A percentile compares a stretch with the other conserved stretches of the same genome.
These are phyloP conservation scores for Pemphredon lugubris DNA, from an alignment of 2,888 invertebrate species.

Conservation along the genomic window DNA sequence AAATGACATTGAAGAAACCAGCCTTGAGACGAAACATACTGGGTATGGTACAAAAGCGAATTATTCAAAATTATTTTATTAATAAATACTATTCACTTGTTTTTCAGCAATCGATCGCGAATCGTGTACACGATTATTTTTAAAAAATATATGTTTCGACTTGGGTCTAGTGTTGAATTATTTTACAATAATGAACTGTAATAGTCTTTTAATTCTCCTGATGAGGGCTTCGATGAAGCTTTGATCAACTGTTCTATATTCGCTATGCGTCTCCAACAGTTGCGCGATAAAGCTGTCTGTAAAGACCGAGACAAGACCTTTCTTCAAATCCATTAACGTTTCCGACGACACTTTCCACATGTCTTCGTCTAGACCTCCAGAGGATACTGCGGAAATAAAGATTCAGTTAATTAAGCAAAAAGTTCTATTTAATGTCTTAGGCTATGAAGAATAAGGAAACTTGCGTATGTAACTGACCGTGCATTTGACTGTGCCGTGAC, in stretches of 20 bases:
- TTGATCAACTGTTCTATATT: constrained; percentile 85
- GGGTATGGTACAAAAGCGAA: too few relatives aligned
- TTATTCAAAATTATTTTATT: not conserved
- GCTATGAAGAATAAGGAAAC: too few relatives aligned
- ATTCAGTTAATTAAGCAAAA: not conserved
- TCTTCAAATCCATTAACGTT: constrained; percentile 86
- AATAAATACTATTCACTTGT: constrained; percentile 29
- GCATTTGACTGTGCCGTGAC: constrained; percentile 76
- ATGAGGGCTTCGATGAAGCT: constrained; percentile 89
- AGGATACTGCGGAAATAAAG: too few relatives aligned
- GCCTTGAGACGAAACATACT: too few relatives aligned
- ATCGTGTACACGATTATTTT: constrained; percentile 14
- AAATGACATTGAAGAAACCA: too few relatives aligned
- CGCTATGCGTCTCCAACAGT: constrained; percentile 87
- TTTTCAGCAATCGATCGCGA: constrained; percentile 9
- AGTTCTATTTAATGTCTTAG: not conserved
- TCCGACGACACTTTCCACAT: constrained; percentile 84
- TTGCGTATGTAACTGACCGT: too few relatives aligned
- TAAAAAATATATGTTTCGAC: not conserved
- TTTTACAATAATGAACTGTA: constrained; percentile 88
- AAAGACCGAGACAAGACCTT: constrained; percentile 88
- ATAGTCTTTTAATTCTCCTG: constrained; percentile 89
- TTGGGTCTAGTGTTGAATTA: constrained; percentile 62
- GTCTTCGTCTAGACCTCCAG: constrained; percentile 72
- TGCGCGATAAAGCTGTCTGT: constrained; percentile 91